Conservation (phyloP, 1,140 invertebrate genomes). For the Lithobius niger region DNA sequence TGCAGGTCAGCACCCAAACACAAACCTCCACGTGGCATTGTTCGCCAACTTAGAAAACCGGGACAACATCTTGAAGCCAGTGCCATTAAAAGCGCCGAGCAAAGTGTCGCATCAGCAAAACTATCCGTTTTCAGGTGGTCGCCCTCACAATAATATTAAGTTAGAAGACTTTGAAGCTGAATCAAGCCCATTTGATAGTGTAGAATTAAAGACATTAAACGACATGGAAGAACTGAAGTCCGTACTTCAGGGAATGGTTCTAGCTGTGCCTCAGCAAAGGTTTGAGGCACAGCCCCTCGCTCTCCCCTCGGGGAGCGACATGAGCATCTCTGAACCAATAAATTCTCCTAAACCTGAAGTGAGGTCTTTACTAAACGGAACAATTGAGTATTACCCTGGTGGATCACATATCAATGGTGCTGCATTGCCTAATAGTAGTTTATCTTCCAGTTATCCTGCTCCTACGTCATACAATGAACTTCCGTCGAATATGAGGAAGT, state of each 20-base stretch:
- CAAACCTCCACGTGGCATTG: not conserved
- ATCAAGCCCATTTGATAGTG: constrained; percentile 78
- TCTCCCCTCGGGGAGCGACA: too few species aligned
- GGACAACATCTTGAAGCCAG: not conserved
- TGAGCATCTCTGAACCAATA: too few species aligned
- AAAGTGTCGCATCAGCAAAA: not conserved
- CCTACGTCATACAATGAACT: too few species aligned
- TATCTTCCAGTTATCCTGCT: too few species aligned
- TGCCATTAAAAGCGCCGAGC: not conserved
- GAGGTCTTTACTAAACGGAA: not conserved
- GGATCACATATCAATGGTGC: not conserved
- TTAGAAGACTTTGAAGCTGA: constrained; percentile 74
- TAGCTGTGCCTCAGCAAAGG: not conserved
- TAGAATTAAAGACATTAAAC: constrained; percentile 78
- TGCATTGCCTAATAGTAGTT: too few species aligned
- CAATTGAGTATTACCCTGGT: not conserved
- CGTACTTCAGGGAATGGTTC: constrained; percentile 35
- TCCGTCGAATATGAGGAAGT: too few species aligned
- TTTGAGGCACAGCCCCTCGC: too few species aligned
- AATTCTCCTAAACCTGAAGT: too few species aligned
- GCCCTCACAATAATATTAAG: not conserved
- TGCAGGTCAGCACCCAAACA: not conserved
- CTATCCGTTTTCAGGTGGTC: not conserved
- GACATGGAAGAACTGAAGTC: constrained; percentile 73
- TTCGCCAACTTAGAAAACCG: not conserved